These are phyloP conservation scores for Myotis brandtii DNA, from an alignment of 2,113 vertebrate genomes.

Conservation along the genomic window DNA sequence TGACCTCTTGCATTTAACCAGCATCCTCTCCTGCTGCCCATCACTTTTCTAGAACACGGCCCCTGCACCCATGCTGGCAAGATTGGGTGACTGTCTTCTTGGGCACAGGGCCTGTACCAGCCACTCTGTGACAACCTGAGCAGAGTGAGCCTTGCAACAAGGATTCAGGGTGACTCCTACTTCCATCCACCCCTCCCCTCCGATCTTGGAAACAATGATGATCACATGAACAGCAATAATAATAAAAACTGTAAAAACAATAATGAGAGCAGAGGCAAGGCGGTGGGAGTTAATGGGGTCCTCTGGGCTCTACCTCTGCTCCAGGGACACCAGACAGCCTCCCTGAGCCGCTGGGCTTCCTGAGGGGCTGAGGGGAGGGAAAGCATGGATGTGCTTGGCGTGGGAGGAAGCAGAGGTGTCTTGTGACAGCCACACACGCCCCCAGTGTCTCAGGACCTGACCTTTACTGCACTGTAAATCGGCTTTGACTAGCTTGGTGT, in stretches of 20 bases:
- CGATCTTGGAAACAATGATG: neutral
- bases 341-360: neutral
- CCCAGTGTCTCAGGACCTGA: too few relatives aligned
- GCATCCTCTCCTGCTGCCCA: neutral
- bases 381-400: neutral
- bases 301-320: neutral
- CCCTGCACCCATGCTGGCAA: neutral
- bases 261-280: neutral
- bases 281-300: neutral
- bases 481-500: neutral
- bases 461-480: neutral
- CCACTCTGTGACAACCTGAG: neutral
- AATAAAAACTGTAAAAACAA: neutral
- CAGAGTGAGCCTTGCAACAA: neutral
- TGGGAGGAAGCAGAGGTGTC: neutral
- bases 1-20: fast-evolving
- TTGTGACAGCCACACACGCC: too few relatives aligned
- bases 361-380: neutral
- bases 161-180: neutral
- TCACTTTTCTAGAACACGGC: fast-evolving
- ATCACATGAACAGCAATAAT: neutral
- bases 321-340: neutral
- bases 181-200: neutral
- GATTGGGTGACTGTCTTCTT: neutral
- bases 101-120: neutral